Percentiles rank a stretch among this genome's conserved stretches.
Evolutionary conservation across 2,888 invertebrate species (phyloP).

Genomic region (Cheilosia grossa): DNA sequence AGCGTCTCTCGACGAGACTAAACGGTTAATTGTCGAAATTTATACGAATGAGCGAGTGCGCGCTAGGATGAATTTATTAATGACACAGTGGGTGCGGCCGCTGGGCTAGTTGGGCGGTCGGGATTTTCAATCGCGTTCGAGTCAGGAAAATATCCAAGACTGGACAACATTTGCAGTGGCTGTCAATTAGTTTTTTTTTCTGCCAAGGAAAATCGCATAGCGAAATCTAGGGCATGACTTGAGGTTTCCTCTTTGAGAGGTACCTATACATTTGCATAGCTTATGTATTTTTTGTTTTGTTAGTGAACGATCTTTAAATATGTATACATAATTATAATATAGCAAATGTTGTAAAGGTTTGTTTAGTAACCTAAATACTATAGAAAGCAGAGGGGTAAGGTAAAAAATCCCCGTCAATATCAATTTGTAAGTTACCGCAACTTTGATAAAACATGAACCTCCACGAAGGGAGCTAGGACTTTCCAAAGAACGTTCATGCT

Average conservation of each 20-base stretch:
- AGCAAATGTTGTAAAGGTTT: too few relatives aligned
- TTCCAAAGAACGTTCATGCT: not conserved
- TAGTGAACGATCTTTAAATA: too few relatives aligned
- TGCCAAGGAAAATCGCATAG: not conserved
- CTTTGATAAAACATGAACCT: not conserved
- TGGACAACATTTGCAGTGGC: conserved; percentile 43
- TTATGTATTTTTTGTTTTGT: too few relatives aligned
- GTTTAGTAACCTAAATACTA: too few relatives aligned
- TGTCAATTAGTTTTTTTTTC: conserved; percentile 35
- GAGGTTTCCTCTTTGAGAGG: not conserved
- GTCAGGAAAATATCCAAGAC: conserved; percentile 42
- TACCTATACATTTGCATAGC: not conserved
- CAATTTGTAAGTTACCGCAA: too few relatives aligned
- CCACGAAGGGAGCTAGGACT: not conserved
- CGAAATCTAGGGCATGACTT: conserved; percentile 1
- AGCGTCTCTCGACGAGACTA: conserved; percentile 47
- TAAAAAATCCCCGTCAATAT: too few relatives aligned
- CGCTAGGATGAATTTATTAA: conserved; percentile 69
- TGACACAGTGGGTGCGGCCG: conserved; percentile 68
- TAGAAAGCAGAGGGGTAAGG: too few relatives aligned
- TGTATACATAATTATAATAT: too few relatives aligned
- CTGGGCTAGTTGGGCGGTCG: conserved; percentile 67
- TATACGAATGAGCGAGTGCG: conserved; percentile 62
- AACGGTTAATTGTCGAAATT: conserved; percentile 73
- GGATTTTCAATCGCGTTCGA: conserved; percentile 53